phyloP scores from a whole-genome alignment of 2,888 invertebrate species.

The Drosophila seclusa region DNA sequence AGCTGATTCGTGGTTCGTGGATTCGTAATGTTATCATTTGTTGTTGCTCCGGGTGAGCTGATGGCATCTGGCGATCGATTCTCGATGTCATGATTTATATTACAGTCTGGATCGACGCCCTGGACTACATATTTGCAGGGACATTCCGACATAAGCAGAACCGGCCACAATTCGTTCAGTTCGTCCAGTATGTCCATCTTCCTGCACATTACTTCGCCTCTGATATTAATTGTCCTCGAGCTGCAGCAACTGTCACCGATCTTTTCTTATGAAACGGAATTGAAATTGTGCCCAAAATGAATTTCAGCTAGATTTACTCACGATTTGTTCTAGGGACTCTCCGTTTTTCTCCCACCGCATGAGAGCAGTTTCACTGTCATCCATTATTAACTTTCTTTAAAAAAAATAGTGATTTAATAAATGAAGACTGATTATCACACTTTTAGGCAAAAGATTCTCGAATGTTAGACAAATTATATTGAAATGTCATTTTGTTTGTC shows the following conservation, averaged over 20 bases:
- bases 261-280: neutral
- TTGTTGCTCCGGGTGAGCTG: neutral
- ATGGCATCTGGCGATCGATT: neutral
- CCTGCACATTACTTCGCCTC: neutral
- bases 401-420: neutral
- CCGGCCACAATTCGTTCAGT: neutral
- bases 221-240: neutral
- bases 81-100: neutral
- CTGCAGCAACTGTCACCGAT: neutral
- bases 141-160: neutral
- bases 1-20: neutral
- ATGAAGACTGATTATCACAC: neutral
- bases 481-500: neutral
- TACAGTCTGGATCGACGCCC: neutral
- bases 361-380: neutral
- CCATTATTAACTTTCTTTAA: neutral
- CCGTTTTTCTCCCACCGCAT: neutral
- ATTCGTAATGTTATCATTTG: no score
- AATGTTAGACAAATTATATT: neutral
- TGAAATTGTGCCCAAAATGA: neutral
- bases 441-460: neutral
- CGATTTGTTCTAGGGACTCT: neutral
- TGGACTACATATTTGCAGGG: neutral
- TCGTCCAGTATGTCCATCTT: neutral
- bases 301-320: neutral